Conservation (phyloP, 1,140 invertebrate genomes). For the Araneus ventricosus region DNA sequence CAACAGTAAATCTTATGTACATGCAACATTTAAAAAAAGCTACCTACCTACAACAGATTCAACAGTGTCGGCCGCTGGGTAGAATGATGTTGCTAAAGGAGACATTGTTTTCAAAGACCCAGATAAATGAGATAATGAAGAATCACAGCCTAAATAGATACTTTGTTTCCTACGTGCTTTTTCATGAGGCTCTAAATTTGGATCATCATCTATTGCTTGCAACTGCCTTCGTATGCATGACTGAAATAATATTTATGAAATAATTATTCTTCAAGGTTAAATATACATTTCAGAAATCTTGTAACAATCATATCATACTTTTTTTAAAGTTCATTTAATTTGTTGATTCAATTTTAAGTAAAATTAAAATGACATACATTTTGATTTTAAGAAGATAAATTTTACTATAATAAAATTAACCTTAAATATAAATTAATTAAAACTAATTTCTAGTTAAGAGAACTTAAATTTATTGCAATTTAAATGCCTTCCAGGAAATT, state of each 20-base stretch:
- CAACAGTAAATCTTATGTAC: no score
- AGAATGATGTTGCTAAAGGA: slow-evolving; percentile 83
- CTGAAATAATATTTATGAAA: slow-evolving; percentile 76
- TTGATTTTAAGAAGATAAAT: no score
- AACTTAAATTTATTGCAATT: no score
- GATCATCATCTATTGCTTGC: slow-evolving; percentile 86
- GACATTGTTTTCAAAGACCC: slow-evolving; percentile 78
- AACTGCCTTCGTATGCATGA: slow-evolving; percentile 85
- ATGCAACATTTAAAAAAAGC: slow-evolving; percentile 22
- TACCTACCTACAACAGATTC: slow-evolving; percentile 87
- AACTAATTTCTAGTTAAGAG: no score
- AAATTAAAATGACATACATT: no score
- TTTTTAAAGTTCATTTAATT: no score
- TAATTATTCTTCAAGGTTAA: neutral
- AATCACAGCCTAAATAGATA: slow-evolving; percentile 83
- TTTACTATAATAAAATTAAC: no score
- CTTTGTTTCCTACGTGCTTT: slow-evolving; percentile 87
- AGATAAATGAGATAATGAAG: slow-evolving; percentile 76
- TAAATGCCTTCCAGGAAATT: no score
- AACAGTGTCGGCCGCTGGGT: slow-evolving; percentile 86
- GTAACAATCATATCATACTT: no score
- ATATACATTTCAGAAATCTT: no score
- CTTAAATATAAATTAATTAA: no score
- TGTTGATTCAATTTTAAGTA: no score
- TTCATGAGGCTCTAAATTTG: slow-evolving; percentile 84